Evolutionary conservation across 1,140 invertebrate genomes (phyloP), one percentile per base, ranked within the genome.

Genomic region (Brachystomella parvula): DNA sequence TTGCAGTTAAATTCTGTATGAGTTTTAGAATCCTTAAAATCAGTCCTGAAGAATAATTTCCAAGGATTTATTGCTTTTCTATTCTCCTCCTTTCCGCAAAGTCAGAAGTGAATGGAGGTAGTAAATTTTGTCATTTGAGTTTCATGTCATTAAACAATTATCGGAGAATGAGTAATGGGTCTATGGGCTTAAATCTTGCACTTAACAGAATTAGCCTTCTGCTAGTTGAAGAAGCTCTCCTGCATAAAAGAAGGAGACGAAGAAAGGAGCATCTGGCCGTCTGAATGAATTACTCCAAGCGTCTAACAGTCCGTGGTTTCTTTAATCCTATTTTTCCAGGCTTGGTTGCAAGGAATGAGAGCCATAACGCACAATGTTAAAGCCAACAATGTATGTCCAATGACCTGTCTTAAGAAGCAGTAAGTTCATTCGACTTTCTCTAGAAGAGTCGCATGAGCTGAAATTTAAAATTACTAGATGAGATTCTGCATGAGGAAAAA

Each of bases 321-420:
- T 67, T 60, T 15, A 28, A 32, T 28, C 12, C 21, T 60, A 60
- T 35, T 61, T 77, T 75, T 80, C 82, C 81, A 96, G 94, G 86
- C 84, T 76, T 99, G 96, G 96, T 85, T 96, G 82, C 87, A 92
- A 78, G 92, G 89, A 73, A 84, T 99, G 73, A 84, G 95, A 80
- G 85, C 86, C 80, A 94, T 98, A 76, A 96, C 95, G 63, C 93
- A 96, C 83, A 98, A 98, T 82, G 92, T 94, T 74, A 98, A 98
- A 86, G 93, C 91, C 74, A 97, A 96, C 84, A 98, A 98, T 84
- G 87, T 97, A 75, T 98, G 95, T 81, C 95, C 96, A 53, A 92
- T 96, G 87, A 97, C 93, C 74, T 95, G 92, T 83, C 86, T 99
- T 75, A 94, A 93, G 81, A 99, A 99, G 85, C 96, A 99, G 95